phyloP scores from a whole-genome alignment of 2,888 invertebrate genomes.

The Cheilosia grossa region DNA sequence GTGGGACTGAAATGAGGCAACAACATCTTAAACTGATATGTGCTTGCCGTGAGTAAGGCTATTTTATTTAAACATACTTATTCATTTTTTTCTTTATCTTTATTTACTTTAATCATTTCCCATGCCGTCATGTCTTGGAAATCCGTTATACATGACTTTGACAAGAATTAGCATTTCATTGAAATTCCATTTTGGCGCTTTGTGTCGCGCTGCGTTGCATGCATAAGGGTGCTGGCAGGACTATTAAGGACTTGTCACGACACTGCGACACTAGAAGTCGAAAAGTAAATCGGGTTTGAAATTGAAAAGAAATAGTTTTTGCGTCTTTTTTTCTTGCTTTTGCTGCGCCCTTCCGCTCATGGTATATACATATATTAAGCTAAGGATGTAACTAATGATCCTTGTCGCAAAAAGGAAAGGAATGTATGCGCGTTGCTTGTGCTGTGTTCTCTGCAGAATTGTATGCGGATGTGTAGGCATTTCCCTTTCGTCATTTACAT shows the following conservation, averaged over 20 bases:
- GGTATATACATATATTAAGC: constrained; percentile 65
- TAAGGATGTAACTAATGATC: constrained; percentile 75
- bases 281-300: constrained; percentile 75
- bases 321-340: constrained; percentile 12
- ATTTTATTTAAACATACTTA: constrained; percentile 31
- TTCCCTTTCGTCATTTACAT: constrained; percentile 70
- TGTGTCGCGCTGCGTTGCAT: constrained; percentile 59
- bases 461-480: constrained; percentile 74
- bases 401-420: constrained; percentile 64
- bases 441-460: constrained; percentile 47
- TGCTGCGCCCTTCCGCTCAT: constrained; percentile 38
- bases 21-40: constrained; percentile 5
- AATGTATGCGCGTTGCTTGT: constrained; percentile 59
- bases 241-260: constrained; percentile 74
- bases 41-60: constrained; percentile 6
- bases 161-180: constrained; percentile 74
- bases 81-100: constrained; percentile 12
- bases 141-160: constrained; percentile 71
- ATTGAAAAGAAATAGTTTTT: constrained; percentile 73
- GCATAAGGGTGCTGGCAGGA: constrained; percentile 63
- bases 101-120: constrained; percentile 59
- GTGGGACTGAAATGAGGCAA: constrained; percentile 22
- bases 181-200: constrained; percentile 71
- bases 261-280: constrained; percentile 72
- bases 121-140: constrained; percentile 63